Evolutionary conservation across 2,113 vertebrate genomes (phyloP).

Genomic region (Lamprologus lemairii): DNA sequence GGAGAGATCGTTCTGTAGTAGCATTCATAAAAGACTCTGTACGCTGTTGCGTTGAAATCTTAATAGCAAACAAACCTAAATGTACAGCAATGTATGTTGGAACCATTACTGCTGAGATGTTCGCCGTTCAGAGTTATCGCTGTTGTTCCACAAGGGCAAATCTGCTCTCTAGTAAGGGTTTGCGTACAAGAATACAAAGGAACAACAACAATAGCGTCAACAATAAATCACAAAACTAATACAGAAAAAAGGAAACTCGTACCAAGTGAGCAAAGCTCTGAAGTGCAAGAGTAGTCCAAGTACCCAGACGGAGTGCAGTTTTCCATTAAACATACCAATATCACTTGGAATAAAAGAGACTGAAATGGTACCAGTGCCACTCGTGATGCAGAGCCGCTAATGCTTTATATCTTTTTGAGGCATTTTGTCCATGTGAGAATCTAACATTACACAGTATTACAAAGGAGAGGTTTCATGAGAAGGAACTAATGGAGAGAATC

Average conservation of each 20-base stretch:
- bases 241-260: not conserved
- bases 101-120: not conserved
- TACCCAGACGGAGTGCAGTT: not conserved
- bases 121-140: not conserved
- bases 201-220: not conserved
- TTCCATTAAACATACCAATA: not conserved
- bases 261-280: not conserved
- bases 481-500: not conserved
- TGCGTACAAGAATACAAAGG: not conserved
- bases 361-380: not conserved
- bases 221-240: not conserved
- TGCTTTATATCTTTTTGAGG: not conserved
- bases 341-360: not conserved
- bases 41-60: not conserved
- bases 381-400: not conserved
- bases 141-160: not conserved
- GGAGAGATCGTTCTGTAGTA: not conserved
- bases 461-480: not conserved
- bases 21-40: not conserved
- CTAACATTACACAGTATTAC: not conserved
- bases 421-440: not conserved
- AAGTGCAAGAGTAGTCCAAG: not conserved
- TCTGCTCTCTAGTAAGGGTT: not conserved
- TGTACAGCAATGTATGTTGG: not conserved
- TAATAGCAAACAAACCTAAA: not conserved